Percentiles rank a stretch among this genome's conserved stretches.
Conservation (phyloP, 2,888 invertebrate genomes). For the Pyrrhia umbra region DNA sequence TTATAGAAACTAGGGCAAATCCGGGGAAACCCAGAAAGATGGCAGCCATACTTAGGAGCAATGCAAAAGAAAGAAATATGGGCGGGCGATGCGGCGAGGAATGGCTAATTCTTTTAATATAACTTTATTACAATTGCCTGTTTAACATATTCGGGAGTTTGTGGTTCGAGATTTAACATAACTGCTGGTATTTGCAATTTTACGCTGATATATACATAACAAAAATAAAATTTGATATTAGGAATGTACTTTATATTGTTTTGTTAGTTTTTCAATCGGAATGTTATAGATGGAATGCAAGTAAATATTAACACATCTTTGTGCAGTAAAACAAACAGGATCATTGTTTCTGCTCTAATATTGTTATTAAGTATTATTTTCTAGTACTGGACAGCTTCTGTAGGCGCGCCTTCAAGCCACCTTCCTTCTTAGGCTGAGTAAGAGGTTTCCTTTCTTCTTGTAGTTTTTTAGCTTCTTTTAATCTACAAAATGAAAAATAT, state of each 20-base stretch:
- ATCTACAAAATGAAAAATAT: constrained; percentile 75
- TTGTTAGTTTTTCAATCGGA: constrained; percentile 38
- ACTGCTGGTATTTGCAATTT: too few relatives aligned
- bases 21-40: too few relatives aligned
- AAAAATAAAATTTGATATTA: constrained; percentile 31
- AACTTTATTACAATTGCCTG: too few relatives aligned
- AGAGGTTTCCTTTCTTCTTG: constrained; percentile 89
- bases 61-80: too few relatives aligned
- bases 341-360: constrained; percentile 13
- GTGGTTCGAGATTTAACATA: neutral
- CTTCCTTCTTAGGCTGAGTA: constrained; percentile 91
- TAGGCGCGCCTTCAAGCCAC: constrained; percentile 92
- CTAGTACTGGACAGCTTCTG: constrained; percentile 88
- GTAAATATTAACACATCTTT: constrained; percentile 42
- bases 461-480: constrained; percentile 91
- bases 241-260: constrained; percentile 27
- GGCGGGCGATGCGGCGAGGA: too few relatives aligned
- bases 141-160: neutral
- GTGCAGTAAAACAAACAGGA: constrained; percentile 48
- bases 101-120: too few relatives aligned
- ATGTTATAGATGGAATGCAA: constrained; percentile 57
- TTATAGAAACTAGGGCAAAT: too few relatives aligned
- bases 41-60: too few relatives aligned
- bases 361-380: constrained; percentile 66
- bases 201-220: constrained; percentile 27